phyloP scores from a whole-genome alignment of 1,140 invertebrate genomes.

The Brachionus koreanus region DNA sequence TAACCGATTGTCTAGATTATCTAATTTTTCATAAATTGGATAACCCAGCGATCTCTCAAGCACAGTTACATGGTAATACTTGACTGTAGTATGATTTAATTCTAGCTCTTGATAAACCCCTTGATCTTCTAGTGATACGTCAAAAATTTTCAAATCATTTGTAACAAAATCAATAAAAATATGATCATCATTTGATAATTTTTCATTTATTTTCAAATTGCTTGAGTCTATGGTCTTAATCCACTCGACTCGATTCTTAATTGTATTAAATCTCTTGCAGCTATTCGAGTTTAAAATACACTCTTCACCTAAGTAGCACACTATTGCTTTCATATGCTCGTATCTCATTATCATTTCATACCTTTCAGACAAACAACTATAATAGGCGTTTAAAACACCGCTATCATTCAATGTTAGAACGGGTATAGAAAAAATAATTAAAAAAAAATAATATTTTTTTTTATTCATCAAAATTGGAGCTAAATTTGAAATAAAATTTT shows the following conservation, averaged over 20 bases:
- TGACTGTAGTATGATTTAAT: background rate
- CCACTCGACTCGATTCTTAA: background rate
- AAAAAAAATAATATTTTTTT: background rate
- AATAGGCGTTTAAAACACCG: background rate
- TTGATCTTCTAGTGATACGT: background rate
- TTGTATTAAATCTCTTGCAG: background rate
- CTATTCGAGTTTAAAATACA: background rate
- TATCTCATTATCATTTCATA: background rate
- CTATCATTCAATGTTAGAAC: background rate
- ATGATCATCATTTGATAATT: background rate
- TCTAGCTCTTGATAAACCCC: background rate
- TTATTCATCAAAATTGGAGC: background rate
- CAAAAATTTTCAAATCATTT: constrained; percentile 2
- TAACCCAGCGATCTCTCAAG: background rate
- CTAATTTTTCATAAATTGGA: background rate
- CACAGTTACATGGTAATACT: constrained; percentile 4
- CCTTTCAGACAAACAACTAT: background rate
- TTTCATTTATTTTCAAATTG: background rate
- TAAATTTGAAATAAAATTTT: background rate
- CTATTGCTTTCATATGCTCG: background rate
- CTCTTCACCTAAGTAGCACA: constrained; percentile 2
- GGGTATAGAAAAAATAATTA: background rate
- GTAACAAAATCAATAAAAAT: background rate
- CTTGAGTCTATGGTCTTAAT: background rate
- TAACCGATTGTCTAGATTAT: background rate